A percentile compares a stretch with the other conserved stretches of the same genome.
These are phyloP conservation scores for Galendromus occidentalis DNA, from an alignment of 1,140 invertebrate species.

Conservation along the genomic window DNA sequence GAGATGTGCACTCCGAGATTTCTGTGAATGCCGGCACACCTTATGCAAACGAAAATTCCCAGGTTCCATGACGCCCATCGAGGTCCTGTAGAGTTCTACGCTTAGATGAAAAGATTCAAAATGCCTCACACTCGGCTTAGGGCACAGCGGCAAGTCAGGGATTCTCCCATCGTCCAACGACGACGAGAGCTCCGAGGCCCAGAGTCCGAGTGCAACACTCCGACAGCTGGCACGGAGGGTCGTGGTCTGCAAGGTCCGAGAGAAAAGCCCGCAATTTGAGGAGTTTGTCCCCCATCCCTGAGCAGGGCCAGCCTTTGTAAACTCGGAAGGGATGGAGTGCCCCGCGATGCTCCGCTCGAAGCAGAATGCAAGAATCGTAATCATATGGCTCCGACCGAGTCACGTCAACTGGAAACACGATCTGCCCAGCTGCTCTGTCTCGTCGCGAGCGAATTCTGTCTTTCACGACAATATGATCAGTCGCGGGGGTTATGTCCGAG, in stretches of 20 bases:
- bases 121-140: neutral
- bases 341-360: neutral
- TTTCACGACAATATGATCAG: slow-evolving; percentile 4
- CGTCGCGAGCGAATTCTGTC: neutral
- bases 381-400: too few species aligned
- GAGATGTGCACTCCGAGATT: slow-evolving; percentile 96
- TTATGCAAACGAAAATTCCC: slow-evolving; percentile 90
- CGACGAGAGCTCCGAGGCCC: too few species aligned
- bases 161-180: too few species aligned
- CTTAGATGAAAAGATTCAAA: slow-evolving; percentile 16
- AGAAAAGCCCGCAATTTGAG: too few species aligned
- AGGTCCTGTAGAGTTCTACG: slow-evolving; percentile 50
- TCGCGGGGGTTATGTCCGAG: too few species aligned
- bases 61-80: slow-evolving; percentile 98
- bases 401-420: too few species aligned
- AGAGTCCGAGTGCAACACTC: too few species aligned
- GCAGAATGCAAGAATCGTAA: neutral
- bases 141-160: neutral
- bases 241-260: too few species aligned
- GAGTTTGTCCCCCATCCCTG: too few species aligned
- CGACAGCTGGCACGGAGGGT: too few species aligned
- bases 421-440: too few species aligned
- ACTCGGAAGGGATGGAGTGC: neutral
- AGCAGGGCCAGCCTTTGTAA: too few species aligned
- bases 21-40: slow-evolving; percentile 91